phyloP scores from a whole-genome alignment of 1,140 invertebrate species.

The Halictus rubicundus region DNA sequence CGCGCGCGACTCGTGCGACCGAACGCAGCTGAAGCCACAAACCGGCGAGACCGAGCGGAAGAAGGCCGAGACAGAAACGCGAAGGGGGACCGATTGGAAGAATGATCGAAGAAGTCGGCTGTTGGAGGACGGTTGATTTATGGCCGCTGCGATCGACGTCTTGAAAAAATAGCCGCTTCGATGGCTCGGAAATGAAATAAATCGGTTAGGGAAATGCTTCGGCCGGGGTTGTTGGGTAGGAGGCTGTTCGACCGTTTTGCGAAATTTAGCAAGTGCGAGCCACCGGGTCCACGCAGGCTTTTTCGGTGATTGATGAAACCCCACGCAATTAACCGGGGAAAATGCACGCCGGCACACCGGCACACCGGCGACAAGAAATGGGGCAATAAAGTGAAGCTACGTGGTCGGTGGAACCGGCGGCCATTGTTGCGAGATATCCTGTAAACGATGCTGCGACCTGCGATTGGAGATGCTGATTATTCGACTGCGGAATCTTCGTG shows the following conservation, averaged over 20 bases:
- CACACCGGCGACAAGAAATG: not conserved
- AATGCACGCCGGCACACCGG: not conserved
- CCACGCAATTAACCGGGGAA: not conserved
- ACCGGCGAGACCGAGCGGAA: too few species aligned
- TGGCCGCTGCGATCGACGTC: not conserved
- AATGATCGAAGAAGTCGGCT: not conserved
- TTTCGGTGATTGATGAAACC: conserved; percentile 1
- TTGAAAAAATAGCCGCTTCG: not conserved
- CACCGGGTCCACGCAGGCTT: not conserved
- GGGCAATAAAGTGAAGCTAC: not conserved
- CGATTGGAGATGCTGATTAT: too few species aligned
- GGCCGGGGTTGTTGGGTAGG: not conserved
- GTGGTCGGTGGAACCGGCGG: not conserved
- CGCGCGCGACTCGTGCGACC: too few species aligned
- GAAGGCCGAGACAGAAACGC: too few species aligned
- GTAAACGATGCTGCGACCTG: too few species aligned
- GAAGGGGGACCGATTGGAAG: not conserved
- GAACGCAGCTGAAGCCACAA: too few species aligned
- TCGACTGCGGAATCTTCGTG: too few species aligned
- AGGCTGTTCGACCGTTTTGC: not conserved
- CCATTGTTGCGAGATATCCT: not conserved
- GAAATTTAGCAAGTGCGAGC: not conserved
- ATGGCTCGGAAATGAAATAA: too few species aligned
- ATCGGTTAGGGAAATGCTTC: conserved; percentile 5
- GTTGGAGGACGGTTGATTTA: not conserved